phyloP scores from a whole-genome alignment of 2,113 vertebrate genomes.

The Oryzias woworae region DNA sequence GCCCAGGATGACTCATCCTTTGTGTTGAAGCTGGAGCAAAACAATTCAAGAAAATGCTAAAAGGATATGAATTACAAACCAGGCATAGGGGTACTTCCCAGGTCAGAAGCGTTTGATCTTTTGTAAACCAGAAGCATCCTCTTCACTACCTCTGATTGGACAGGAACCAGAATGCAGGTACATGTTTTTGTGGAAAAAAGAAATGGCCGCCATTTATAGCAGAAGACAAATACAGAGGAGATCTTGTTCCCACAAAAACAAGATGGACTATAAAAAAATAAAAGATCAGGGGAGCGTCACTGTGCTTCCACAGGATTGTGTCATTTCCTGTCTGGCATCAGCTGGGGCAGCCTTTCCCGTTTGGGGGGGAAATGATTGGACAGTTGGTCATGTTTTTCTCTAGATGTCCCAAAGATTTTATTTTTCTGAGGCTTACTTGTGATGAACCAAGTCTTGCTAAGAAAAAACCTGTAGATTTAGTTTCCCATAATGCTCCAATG shows the following conservation, averaged over 20 bases:
- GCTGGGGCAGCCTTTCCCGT: slow-evolving; percentile 53
- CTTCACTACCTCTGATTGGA: slow-evolving; percentile 17
- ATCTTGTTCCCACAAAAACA: slow-evolving; percentile 65
- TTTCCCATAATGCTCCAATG: slow-evolving; percentile 7
- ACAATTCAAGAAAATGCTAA: slow-evolving; percentile 1
- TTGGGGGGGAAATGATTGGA: slow-evolving; percentile 23
- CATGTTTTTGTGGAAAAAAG: slow-evolving; percentile 55
- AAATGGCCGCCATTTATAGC: slow-evolving; percentile 62
- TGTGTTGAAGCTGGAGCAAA: background rate
- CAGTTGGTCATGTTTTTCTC: slow-evolving; percentile 15
- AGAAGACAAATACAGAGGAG: slow-evolving; percentile 34
- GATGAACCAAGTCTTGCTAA: slow-evolving; percentile 2
- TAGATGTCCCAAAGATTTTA: background rate
- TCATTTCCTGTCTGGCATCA: slow-evolving; percentile 63
- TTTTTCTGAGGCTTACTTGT: slow-evolving; percentile 13
- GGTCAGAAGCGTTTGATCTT: slow-evolving; percentile 5
- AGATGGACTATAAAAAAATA: slow-evolving; percentile 51
- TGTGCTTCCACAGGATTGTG: slow-evolving; percentile 70
- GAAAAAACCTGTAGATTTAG: slow-evolving; percentile 21
- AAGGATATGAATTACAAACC: slow-evolving; percentile 5
- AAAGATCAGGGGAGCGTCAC: slow-evolving; percentile 66
- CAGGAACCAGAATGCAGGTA: slow-evolving; percentile 34
- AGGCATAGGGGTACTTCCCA: background rate
- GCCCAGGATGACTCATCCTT: too few relatives aligned
- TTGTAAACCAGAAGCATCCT: slow-evolving; percentile 15